These are phyloP conservation scores for Sweltsa coloradensis DNA, from an alignment of 1,140 invertebrate species.

Conservation along the genomic window DNA sequence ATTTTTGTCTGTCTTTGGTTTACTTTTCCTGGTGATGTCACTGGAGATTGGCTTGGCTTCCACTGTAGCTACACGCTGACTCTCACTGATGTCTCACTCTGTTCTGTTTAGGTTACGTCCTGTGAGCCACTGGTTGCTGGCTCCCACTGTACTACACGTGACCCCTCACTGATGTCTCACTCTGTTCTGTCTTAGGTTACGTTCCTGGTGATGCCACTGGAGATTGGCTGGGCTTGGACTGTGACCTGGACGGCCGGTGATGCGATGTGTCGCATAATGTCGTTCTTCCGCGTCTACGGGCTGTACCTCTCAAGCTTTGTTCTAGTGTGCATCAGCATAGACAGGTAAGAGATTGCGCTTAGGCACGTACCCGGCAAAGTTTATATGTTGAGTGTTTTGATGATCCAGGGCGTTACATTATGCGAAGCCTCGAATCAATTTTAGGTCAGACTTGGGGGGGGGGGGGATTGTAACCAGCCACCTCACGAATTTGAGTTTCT, in stretches of 20 bases:
- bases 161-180: too few species aligned
- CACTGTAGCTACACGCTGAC: too few species aligned
- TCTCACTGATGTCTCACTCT: too few species aligned
- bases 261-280: conserved; percentile 66
- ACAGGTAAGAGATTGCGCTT: conserved; percentile 45
- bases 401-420: background rate
- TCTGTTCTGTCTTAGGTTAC: conserved; percentile 55
- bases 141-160: too few species aligned
- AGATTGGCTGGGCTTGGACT: conserved; percentile 74
- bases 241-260: conserved; percentile 74
- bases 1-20: too few species aligned
- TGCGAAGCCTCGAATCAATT: too few species aligned
- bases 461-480: background rate
- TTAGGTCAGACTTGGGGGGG: background rate
- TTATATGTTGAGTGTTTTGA: background rate
- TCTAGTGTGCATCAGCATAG: conserved; percentile 74
- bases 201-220: conserved; percentile 80
- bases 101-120: too few species aligned
- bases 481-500: background rate
- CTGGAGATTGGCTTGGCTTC: too few species aligned
- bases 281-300: conserved; percentile 74
- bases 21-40: too few species aligned
- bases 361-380: background rate
- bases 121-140: too few species aligned
- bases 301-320: conserved; percentile 77